phyloP scores from a whole-genome alignment of 2,797 vertebrate genomes.

The Fringilla coelebs region DNA sequence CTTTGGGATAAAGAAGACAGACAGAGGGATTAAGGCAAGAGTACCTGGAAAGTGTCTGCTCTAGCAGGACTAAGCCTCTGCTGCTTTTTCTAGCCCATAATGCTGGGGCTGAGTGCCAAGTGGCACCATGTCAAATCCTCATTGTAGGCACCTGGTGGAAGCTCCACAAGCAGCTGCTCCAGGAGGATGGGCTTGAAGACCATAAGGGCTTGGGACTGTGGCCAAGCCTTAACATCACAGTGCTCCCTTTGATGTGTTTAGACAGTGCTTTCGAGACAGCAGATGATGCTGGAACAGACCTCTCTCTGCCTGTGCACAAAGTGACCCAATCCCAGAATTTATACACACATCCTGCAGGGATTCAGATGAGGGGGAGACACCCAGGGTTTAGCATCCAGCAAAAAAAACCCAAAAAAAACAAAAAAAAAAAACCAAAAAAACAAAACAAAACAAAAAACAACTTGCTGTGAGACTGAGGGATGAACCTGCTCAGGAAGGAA shows the following conservation, averaged over 20 bases:
- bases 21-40: slow-evolving; percentile 46
- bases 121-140: slow-evolving; percentile 33
- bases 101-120: slow-evolving; percentile 23
- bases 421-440: neutral
- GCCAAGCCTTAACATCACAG: slow-evolving; percentile 18
- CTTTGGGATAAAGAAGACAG: slow-evolving; percentile 48
- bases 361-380: neutral
- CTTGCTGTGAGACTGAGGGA: neutral
- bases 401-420: neutral
- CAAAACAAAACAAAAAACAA: neutral
- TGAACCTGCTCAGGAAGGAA: neutral
- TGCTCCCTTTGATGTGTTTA: slow-evolving; percentile 36
- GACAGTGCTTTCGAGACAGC: slow-evolving; percentile 33
- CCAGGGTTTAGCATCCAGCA: neutral
- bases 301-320: neutral
- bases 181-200: slow-evolving; percentile 29
- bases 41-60: slow-evolving; percentile 58
- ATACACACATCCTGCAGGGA: neutral
- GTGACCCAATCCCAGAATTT: neutral
- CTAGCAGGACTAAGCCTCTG: slow-evolving; percentile 29
- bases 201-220: neutral
- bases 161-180: slow-evolving; percentile 46
- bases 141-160: slow-evolving; percentile 54
- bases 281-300: slow-evolving; percentile 41
- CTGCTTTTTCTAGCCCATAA: slow-evolving; percentile 24